A percentile compares a stretch with the other conserved stretches of the same genome.
These are phyloP conservation scores for Rhopalosiphum padi DNA, from an alignment of 1,140 invertebrate species.

Conservation along the genomic window DNA sequence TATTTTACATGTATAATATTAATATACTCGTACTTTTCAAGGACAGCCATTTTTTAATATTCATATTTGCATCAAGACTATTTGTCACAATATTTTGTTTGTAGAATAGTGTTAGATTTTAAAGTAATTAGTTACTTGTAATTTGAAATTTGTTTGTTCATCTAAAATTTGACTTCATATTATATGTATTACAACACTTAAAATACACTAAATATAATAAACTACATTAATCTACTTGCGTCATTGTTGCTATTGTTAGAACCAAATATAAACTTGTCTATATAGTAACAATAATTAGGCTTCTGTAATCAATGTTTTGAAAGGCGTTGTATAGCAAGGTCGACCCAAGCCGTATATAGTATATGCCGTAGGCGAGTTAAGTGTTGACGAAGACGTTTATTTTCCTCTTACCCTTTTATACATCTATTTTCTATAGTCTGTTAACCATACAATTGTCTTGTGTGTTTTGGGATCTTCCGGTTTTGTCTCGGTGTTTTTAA, in stretches of 20 bases:
- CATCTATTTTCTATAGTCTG: not conserved
- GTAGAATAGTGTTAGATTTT: not conserved
- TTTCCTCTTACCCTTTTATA: not conserved
- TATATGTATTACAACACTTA: not conserved
- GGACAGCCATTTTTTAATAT: not conserved
- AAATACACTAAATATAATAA: not conserved
- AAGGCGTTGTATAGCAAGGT: not conserved
- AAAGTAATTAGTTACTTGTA: not conserved
- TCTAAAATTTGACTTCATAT: not conserved
- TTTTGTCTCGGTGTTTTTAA: not conserved
- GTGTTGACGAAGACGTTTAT: slow-evolving; percentile 15
- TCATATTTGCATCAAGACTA: not conserved
- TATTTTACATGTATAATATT: not conserved
- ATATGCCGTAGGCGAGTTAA: not conserved
- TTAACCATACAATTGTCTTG: not conserved
- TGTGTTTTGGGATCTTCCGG: not conserved
- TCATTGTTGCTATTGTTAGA: not conserved
- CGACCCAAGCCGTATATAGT: not conserved
- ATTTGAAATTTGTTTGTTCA: not conserved
- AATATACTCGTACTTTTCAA: not conserved
- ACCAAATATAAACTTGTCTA: not conserved
- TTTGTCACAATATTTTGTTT: not conserved
- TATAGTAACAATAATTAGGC: slow-evolving; percentile 18
- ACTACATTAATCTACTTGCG: not conserved
- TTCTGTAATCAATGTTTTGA: slow-evolving; percentile 11